Percentiles rank a stretch among this genome's conserved stretches.
Evolutionary conservation across 2,113 vertebrate genomes (phyloP).

Genomic region (Tupaia tana): DNA sequence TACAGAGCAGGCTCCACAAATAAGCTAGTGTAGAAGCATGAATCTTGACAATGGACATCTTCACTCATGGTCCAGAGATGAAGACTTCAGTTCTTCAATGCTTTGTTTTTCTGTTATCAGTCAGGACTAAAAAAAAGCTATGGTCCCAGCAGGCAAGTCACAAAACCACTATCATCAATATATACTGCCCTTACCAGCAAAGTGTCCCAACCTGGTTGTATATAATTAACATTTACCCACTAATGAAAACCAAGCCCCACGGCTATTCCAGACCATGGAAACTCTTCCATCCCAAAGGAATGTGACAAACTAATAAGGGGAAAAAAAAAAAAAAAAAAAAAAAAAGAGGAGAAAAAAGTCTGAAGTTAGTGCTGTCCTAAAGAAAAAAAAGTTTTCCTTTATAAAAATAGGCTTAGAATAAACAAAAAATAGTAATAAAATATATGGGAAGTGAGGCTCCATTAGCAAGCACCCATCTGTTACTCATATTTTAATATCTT

Average conservation of each 20-base stretch:
- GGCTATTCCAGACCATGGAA: not conserved
- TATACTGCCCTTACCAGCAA: accelerated
- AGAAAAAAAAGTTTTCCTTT: slow-evolving; percentile 49
- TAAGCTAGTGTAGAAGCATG: accelerated
- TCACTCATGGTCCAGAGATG: not conserved
- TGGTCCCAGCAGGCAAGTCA: not conserved
- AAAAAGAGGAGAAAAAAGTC: not conserved
- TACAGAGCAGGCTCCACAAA: not conserved
- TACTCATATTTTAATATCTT: slow-evolving; percentile 81
- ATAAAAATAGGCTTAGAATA: slow-evolving; percentile 54
- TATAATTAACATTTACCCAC: not conserved
- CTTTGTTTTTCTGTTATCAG: not conserved
- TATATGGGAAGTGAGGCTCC: slow-evolving; percentile 56
- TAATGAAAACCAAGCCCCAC: not conserved
- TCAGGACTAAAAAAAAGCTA: not conserved
- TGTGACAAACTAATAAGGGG: not conserved
- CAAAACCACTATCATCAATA: not conserved
- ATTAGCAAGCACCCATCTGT: slow-evolving; percentile 78
- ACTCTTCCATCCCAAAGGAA: slow-evolving; percentile 39
- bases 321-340: not conserved
- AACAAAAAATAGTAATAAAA: slow-evolving; percentile 74
- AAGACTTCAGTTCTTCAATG: not conserved
- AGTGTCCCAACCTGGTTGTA: not conserved
- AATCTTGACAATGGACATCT: no score
- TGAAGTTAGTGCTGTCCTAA: not conserved